phyloP scores from a whole-genome alignment of 2,113 vertebrate genomes.

The Anguilla japonica region DNA sequence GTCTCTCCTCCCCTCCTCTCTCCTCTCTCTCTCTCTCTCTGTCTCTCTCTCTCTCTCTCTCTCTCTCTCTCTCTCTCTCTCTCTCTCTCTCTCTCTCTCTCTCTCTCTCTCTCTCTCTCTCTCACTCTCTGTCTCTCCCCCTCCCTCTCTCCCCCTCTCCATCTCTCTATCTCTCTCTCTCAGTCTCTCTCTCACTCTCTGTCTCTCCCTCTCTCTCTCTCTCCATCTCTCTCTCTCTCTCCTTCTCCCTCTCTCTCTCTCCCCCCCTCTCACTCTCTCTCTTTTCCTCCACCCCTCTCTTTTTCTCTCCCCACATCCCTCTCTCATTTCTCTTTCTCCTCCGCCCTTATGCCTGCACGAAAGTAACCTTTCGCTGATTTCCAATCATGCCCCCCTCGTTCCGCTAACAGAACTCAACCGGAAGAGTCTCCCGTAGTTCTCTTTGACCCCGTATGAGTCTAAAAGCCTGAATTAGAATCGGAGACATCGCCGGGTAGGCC shows the following conservation, averaged over 20 bases:
- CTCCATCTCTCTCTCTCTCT: background rate
- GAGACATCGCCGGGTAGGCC: no score
- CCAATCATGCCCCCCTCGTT: no score
- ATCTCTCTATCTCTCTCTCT: slow-evolving; percentile 4
- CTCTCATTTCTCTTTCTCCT: background rate
- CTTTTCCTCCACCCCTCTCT: no score
- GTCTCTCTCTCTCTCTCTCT: background rate
- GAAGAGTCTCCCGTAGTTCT: no score
- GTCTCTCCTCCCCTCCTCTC: background rate
- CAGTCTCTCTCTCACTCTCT: background rate
- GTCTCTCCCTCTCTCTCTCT: background rate
- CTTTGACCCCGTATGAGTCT: no score
- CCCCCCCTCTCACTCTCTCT: no score
- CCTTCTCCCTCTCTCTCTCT: slow-evolving; percentile 11
- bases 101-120: slow-evolving; percentile 20
- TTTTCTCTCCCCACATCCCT: background rate
- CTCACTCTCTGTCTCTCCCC: slow-evolving; percentile 18
- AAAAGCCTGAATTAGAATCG: no score
- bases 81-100: slow-evolving; percentile 27
- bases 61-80: slow-evolving; percentile 23
- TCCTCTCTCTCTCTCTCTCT: background rate
- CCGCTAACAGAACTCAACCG: no score
- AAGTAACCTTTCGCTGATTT: no score
- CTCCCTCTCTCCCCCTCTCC: slow-evolving; percentile 22
- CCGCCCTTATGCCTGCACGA: background rate